Base-by-base conservation (phyloP, 1,140 invertebrate species). In the Luehdorfia chinensis region DNA sequence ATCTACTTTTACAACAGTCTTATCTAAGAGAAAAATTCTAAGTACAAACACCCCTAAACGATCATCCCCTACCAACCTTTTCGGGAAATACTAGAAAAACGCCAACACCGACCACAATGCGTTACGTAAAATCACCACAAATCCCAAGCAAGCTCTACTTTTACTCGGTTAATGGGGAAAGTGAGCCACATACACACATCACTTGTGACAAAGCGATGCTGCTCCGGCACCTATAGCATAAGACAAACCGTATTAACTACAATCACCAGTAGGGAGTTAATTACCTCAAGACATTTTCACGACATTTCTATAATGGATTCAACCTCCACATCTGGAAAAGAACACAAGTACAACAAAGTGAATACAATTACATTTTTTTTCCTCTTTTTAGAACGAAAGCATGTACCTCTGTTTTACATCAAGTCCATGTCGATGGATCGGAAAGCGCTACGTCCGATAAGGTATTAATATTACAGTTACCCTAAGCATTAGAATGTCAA, bases 261-360 rank as follows among this genome's bases (percentile, higher is more conserved):
- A 73, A 71, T 80, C 78, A 83, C 81, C 79, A 81, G 69, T 84
- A 85, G 70, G 67, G 71, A 86, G 76, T 83, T 84, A 84, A 83
- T 86, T 86, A 86, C 83, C 83, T 86, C 83, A 81, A 81, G 65
- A 84, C 75, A 79, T 79, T 81, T 77, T 83, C 83, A 84, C 83
- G 77, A 84, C 66, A 85, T 84, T 85, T 85, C 78, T 83, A 85
- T 81, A 80, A 84, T 80, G 74, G 81, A 83, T 79, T 85, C 78
- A 86, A 84, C 78, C 83, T 75, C 83, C 79, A 86, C 75, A 86
- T 86, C 83, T 86, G 83, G 68, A 86, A 86, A 86, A 86, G 83
- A 86, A 86, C 83, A 86, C 83, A 86, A 86, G 79, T 86, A 86
- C 83, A 86, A 86, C 83, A 84, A 84, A 76, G 75, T 86, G 72